Evolutionary conservation across 2,113 vertebrate species (phyloP).

Genomic region (Campylorhamphus procurvoides): DNA sequence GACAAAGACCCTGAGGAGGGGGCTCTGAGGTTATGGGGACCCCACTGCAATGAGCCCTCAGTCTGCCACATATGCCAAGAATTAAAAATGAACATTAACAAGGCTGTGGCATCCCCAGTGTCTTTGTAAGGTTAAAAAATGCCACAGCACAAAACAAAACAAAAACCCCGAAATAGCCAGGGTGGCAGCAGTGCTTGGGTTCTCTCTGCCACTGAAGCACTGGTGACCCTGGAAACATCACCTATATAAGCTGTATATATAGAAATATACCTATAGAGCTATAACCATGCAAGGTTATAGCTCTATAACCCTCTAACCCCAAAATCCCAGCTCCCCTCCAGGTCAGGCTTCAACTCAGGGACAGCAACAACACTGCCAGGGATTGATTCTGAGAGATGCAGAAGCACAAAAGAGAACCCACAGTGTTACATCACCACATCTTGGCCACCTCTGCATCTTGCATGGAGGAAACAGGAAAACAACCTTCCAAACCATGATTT

Average conservation of each 20-base stretch:
- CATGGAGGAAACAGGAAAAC: neutral
- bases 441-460: neutral
- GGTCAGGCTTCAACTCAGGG: neutral
- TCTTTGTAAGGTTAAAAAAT: neutral
- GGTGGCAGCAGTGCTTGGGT: neutral
- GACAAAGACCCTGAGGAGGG: neutral
- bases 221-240: neutral
- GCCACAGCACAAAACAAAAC: neutral
- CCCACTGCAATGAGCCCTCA: neutral
- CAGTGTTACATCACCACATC: neutral
- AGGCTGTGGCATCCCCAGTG: neutral
- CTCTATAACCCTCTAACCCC: neutral
- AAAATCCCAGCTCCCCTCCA: neutral
- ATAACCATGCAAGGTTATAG: rapidly evolving
- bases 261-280: neutral
- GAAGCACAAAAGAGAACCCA: neutral
- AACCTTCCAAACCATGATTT: neutral
- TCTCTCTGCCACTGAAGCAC: neutral
- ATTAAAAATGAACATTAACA: neutral
- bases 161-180: neutral
- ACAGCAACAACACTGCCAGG: neutral
- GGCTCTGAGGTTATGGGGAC: neutral
- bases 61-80: neutral
- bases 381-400: neutral
- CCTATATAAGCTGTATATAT: neutral